phyloP scores from a whole-genome alignment of 2,113 vertebrate species.

The Psittacula cyanocephala region DNA sequence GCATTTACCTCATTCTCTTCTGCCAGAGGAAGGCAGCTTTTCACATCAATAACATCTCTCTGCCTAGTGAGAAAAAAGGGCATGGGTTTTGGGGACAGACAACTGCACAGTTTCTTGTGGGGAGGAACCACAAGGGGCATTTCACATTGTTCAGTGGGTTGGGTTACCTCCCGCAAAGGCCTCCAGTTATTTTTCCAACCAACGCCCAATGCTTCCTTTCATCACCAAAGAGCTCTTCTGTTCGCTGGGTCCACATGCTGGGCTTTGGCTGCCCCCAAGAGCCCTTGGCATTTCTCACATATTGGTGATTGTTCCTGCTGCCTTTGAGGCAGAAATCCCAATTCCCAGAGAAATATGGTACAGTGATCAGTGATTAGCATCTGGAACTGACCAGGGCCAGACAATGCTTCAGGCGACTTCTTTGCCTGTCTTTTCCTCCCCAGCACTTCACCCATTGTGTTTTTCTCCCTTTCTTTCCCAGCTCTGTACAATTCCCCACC shows the following conservation, averaged over 20 bases:
- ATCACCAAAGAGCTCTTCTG: slow-evolving; percentile 31
- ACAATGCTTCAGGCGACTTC: slow-evolving; percentile 6
- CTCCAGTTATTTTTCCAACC: slow-evolving; percentile 19
- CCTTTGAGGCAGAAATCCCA: slow-evolving; percentile 45
- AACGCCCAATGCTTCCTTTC: background rate
- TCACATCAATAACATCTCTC: background rate
- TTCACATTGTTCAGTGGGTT: slow-evolving; percentile 7
- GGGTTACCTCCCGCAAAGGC: background rate
- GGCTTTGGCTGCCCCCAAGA: background rate
- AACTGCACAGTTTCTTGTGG: background rate
- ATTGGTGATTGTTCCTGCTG: background rate
- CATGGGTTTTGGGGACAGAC: background rate
- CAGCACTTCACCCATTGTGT: background rate
- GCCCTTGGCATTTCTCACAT: slow-evolving; percentile 21
- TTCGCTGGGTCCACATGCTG: background rate
- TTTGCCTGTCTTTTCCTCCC: background rate
- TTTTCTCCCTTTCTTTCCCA: slow-evolving; percentile 36
- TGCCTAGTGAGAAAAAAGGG: background rate
- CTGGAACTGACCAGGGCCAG: slow-evolving; percentile 47
- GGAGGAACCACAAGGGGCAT: background rate
- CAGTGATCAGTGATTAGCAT: slow-evolving; percentile 40
- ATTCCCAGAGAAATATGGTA: slow-evolving; percentile 26
- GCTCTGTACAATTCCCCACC: background rate
- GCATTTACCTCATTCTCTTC: background rate
- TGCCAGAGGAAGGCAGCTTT: background rate